Evolutionary conservation across 2,113 vertebrate species (phyloP).

Genomic region (Syrmaticus mikado): DNA sequence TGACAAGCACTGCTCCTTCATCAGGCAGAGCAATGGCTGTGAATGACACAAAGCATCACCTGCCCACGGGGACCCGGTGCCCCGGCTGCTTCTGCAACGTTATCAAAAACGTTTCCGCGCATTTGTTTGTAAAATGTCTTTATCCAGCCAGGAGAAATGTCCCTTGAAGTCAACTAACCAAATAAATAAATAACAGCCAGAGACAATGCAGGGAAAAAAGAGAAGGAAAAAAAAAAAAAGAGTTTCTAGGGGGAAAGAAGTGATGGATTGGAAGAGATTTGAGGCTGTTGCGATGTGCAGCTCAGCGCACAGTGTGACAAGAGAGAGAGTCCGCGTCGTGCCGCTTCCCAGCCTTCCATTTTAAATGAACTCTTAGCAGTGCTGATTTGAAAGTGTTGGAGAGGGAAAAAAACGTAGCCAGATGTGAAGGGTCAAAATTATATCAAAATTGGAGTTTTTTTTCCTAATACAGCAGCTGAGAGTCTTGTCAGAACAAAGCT

Average conservation of each 20-base stretch:
- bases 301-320: not conserved
- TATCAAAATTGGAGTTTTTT: not conserved
- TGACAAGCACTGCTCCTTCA: slow-evolving; percentile 19
- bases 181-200: slow-evolving; percentile 44
- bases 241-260: slow-evolving; percentile 62
- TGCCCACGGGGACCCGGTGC: slow-evolving; percentile 36
- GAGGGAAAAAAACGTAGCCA: not conserved
- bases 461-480: rapidly evolving
- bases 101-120: slow-evolving; percentile 22
- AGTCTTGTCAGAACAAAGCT: not conserved
- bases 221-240: not conserved
- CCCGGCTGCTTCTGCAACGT: not conserved
- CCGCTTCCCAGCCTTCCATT: not conserved
- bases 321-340: not conserved
- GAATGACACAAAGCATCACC: slow-evolving; percentile 42
- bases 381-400: not conserved
- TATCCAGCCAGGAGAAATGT: slow-evolving; percentile 43
- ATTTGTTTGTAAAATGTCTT: slow-evolving; percentile 55
- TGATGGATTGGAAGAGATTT: slow-evolving; percentile 57
- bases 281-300: not conserved
- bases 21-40: slow-evolving; percentile 5
- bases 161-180: slow-evolving; percentile 59
- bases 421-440: not conserved
- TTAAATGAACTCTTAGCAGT: not conserved
- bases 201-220: not conserved